These are phyloP conservation scores for Eulemur albifrons DNA, from an alignment of 2,797 vertebrate genomes.

Conservation along the genomic window DNA sequence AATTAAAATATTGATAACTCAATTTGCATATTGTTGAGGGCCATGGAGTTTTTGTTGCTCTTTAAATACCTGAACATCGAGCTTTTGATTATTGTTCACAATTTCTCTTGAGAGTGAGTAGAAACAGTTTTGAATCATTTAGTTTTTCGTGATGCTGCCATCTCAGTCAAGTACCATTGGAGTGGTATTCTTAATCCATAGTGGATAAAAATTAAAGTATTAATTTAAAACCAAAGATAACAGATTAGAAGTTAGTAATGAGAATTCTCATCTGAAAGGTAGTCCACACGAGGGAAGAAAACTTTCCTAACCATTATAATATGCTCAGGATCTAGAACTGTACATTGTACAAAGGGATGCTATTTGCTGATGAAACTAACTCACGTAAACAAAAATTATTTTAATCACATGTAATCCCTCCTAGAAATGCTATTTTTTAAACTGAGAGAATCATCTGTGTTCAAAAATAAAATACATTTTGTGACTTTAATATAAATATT, in stretches of 20 bases:
- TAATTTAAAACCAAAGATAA: background rate
- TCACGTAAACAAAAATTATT: background rate
- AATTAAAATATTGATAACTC: conserved; percentile 12
- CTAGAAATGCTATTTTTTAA: background rate
- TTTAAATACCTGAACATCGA: background rate
- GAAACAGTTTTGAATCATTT: background rate
- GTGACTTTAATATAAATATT: background rate
- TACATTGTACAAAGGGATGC: background rate
- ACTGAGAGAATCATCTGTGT: background rate
- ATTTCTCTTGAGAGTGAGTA: background rate
- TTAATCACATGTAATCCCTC: background rate
- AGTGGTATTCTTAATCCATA: background rate
- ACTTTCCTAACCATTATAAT: background rate
- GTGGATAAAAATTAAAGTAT: background rate
- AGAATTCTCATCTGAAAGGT: background rate
- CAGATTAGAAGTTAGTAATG: background rate
- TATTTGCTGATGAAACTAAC: background rate
- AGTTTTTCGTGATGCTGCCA: background rate
- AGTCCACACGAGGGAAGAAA: background rate
- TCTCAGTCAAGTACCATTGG: background rate
- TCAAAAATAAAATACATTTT: background rate
- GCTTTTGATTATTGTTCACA: background rate
- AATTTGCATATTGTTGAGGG: background rate
- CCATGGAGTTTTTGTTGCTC: background rate
- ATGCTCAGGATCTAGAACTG: background rate